Base-by-base conservation (phyloP, 92 coral and sea anemone species). In the Metridium senile region DNA sequence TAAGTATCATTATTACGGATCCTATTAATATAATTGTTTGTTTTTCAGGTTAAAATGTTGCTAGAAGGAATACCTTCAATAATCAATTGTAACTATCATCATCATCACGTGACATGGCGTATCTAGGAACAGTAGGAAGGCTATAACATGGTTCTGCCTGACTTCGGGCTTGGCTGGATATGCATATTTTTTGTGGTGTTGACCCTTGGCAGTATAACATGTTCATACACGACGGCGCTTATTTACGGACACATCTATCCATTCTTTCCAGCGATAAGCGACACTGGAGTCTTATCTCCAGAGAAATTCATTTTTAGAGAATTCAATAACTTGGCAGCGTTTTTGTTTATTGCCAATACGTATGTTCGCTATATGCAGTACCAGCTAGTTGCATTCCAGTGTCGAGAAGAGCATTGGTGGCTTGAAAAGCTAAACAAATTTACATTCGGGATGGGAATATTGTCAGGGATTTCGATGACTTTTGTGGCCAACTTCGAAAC, bases 341-440 rank as follows among this genome's bases (percentile, higher is more conserved):
- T 90, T 62, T 80, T 90, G 2, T 90, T 90, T 58, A 87, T 90
- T 35, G 75, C 89, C 23, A 90, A 87, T 28, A 82, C 89, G 20
- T 90, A 81, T 22, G 95, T 90, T n/a, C 84, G 95, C 4, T 90
- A 77, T 26, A 87, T 90, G 95, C 95, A 90, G 62, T 90, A 90
- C 35, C 85, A 81, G 33, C 70, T 90, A 10, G 92, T 90, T 26
- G 95, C 92, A 9, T 80, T 77, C 33, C 95, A 90, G 68, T 90
- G 92, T 63, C 57, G 84, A 0, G 92, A 90, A 56, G 95, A 77
- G 30, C 89, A 87, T 31, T 74, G 47, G 0, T 74, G 81, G 67
- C 81, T 90, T 0, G 43, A 66, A 19, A 92, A 85, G 21, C 87
- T 90, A 19, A 90, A 90, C 65, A 85, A 79, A 70, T 70, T 87